Evolutionary conservation across 2,888 invertebrate genomes (phyloP), one percentile per base, ranked within the genome.

Genomic region (Sminthurinus aureus): DNA sequence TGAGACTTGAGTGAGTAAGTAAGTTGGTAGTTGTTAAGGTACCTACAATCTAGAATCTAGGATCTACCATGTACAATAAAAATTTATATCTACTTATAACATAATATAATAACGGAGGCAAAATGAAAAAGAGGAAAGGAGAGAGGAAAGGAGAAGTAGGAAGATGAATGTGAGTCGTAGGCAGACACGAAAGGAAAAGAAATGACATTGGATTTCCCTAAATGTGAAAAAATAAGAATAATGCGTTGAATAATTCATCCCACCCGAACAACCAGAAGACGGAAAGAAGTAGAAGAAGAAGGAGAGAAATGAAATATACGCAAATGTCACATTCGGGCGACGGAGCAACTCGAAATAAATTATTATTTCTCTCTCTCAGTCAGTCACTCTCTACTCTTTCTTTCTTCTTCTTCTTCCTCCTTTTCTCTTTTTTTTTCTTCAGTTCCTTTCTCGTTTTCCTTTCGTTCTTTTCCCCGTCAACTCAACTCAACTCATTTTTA

Each of bases 161-260:
- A 83, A 83, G 83, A 83, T 71, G 79, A 83, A 83, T 83, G 83
- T 52, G 83, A 83, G 79, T 83, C 78, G 67, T 51, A 73, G 69
- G 50, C 26, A 83, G 79, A 78, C 83, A 83, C 73, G 83, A 83
- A 83, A 83, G 83, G 78, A 83, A 78, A 83, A 77, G 78, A 83
- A 82, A 83, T 83, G 83, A 83, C 83, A 83, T 69, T 38, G 77
- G 83, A 83, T 83, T 83, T 83, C 83, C 83, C 83, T 78, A 83
- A 83, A 83, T 83, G 73, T 79, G 73, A 83, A 83, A 83, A 83
- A 83, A 83, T 79, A 50, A 69, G 83, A 83, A 79, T 83, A 83
- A 83, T 83, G 83, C 64, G 83, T 71, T 83, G 83, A 83, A 83
- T 83, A 83, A 83, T 83, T 83, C 83, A 83, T 78, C 78, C 78